A percentile compares a stretch with the other conserved stretches of the same genome.
These are phyloP conservation scores for Nomada fucata DNA, from an alignment of 2,888 invertebrate genomes.

Conservation along the genomic window DNA sequence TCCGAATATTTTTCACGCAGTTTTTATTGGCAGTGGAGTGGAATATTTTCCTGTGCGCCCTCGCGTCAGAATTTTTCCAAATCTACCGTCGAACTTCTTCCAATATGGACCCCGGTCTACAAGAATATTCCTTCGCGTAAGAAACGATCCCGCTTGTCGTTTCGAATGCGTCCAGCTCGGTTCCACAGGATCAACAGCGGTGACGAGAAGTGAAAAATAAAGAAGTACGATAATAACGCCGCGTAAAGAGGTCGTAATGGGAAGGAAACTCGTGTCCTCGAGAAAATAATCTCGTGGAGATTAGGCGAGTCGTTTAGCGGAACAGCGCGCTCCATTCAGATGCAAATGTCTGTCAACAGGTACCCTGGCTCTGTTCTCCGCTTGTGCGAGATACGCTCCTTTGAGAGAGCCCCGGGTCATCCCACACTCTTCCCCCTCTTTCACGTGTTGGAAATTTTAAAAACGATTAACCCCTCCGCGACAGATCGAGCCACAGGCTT, in stretches of 20 bases:
- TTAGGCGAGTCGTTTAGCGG: conserved; percentile 74
- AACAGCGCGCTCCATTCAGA: conserved; percentile 78
- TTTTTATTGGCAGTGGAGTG: no score
- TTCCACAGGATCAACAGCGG: conserved; percentile 55
- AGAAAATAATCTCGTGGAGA: conserved; percentile 79
- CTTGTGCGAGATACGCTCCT: conserved; percentile 65
- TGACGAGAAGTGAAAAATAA: conserved; percentile 22
- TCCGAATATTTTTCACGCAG: no score
- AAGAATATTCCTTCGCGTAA: background rate
- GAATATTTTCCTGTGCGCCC: no score
- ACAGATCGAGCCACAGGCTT: conserved; percentile 26
- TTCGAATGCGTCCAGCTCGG: conserved; percentile 28
- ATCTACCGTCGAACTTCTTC: no score
- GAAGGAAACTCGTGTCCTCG: conserved; percentile 75
- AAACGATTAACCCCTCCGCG: conserved; percentile 60
- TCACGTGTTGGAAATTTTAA: conserved; percentile 63
- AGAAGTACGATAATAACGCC: conserved; percentile 74
- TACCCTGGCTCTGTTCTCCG: conserved; percentile 60
- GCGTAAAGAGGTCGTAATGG: conserved; percentile 72
- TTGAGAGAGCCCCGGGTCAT: conserved; percentile 49
- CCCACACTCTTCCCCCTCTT: conserved; percentile 23
- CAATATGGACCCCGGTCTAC: no score
- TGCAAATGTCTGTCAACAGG: conserved; percentile 82
- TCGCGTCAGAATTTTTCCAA: no score
- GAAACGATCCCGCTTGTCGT: conserved; percentile 23